These are phyloP conservation scores for Lottia scabra DNA, from an alignment of 2,888 invertebrate genomes.

Conservation along the genomic window DNA sequence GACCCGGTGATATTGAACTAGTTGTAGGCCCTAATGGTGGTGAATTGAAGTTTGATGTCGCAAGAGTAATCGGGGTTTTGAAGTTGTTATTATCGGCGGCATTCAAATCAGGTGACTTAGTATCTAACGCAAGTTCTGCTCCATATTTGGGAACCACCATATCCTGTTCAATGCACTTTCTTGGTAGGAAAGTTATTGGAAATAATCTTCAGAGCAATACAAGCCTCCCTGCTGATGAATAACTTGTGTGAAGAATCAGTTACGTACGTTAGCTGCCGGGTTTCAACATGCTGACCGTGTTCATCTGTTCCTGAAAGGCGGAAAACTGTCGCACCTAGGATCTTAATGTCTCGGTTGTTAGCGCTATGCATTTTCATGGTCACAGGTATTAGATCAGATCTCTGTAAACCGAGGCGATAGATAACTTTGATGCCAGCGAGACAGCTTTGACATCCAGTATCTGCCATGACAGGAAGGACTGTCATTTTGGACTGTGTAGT, in stretches of 20 bases:
- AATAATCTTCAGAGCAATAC: slow-evolving; percentile 39
- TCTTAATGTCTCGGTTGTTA: slow-evolving; percentile 40
- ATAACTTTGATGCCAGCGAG: slow-evolving; percentile 39
- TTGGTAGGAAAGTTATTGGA: slow-evolving; percentile 31
- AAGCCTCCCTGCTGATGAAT: slow-evolving; percentile 46
- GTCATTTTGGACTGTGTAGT: slow-evolving; percentile 12
- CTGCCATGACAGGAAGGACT: slow-evolving; percentile 33
- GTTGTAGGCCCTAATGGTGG: no score
- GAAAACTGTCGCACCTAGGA: slow-evolving; percentile 43
- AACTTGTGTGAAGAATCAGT: slow-evolving; percentile 43
- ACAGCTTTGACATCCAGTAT: slow-evolving; percentile 44
- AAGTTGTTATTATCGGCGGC: no score
- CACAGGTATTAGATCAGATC: slow-evolving; percentile 44
- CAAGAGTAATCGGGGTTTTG: no score
- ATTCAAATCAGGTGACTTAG: no score
- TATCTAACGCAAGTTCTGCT: no score
- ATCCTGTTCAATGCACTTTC: no score
- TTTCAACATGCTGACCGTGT: slow-evolving; percentile 27
- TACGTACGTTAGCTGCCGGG: slow-evolving; percentile 45
- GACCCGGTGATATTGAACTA: no score
- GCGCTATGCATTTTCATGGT: slow-evolving; percentile 48
- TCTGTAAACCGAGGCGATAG: slow-evolving; percentile 34
- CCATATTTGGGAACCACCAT: no score
- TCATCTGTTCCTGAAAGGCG: slow-evolving; percentile 30
- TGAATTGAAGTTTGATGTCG: no score